Conservation (phyloP, 2,888 invertebrate species). For the Trilocha varians region DNA sequence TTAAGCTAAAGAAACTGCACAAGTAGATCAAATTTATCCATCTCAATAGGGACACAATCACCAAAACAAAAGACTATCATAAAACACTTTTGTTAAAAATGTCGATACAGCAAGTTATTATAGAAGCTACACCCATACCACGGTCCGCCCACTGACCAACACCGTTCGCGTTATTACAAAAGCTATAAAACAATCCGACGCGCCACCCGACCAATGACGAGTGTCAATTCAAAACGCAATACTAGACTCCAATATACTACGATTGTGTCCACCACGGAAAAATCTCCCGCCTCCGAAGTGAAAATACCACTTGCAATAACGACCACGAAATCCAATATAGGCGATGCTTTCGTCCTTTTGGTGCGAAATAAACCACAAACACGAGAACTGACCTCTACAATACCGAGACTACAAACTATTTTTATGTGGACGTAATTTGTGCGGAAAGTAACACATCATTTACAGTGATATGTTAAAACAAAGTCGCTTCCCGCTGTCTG, state of each 20-base stretch:
- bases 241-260: conserved; percentile 38
- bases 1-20: too few relatives aligned
- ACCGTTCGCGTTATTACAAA: conserved; percentile 34
- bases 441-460: too few relatives aligned
- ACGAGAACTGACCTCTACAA: neutral
- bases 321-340: conserved; percentile 61
- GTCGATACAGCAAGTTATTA: neutral
- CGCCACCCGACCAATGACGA: conserved; percentile 29
- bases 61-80: neutral
- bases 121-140: neutral
- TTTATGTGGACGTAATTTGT: too few relatives aligned
- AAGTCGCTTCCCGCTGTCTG: too few relatives aligned
- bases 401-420: neutral
- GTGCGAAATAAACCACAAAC: conserved; percentile 4
- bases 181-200: conserved; percentile 41
- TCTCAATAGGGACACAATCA: too few relatives aligned
- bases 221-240: conserved; percentile 50
- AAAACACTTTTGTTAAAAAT: conserved; percentile 1
- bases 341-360: conserved; percentile 26
- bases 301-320: conserved; percentile 57
- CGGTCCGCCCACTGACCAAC: conserved; percentile 7
- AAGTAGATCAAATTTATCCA: too few relatives aligned
- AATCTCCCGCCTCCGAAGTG: conserved; percentile 44
- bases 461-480: too few relatives aligned
- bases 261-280: conserved; percentile 39